Evolutionary conservation across 2,797 vertebrate genomes (phyloP).

Genomic region (Lateolabrax maculatus): DNA sequence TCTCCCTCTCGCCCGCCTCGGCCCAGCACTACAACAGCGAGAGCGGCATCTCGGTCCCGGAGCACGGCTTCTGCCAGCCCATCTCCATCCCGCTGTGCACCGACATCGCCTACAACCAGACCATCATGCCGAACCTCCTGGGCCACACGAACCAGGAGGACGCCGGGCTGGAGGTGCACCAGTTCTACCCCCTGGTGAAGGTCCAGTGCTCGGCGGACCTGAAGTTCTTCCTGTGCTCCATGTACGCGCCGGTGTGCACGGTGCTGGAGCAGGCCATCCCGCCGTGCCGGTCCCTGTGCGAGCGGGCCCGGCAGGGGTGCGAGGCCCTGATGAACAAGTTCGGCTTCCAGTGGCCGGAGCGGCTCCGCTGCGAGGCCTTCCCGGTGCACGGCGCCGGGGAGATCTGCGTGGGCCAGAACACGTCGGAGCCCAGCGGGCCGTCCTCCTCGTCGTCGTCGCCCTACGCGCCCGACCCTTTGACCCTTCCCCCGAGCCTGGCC

Average conservation of each 20-base stretch:
- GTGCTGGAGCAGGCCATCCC: constrained; percentile 97
- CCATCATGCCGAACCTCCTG: constrained; percentile 96
- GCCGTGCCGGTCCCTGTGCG: constrained; percentile 92
- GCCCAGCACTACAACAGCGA: constrained; percentile 89
- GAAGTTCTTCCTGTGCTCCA: constrained; percentile 98
- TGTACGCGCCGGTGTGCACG: constrained; percentile 98
- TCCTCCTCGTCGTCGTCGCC: constrained; percentile 89
- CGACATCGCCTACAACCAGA: constrained; percentile 97
- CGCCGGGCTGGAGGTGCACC: constrained; percentile 94
- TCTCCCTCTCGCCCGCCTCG: constrained; percentile 61
- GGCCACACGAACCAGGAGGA: constrained; percentile 97
- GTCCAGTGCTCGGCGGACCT: constrained; percentile 94
- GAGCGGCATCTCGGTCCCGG: constrained; percentile 91
- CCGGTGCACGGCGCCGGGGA: constrained; percentile 92
- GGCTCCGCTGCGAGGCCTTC: constrained; percentile 93
- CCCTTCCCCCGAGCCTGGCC: constrained; percentile 78
- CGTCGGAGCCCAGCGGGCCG: constrained; percentile 87
- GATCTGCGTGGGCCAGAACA: constrained; percentile 97
- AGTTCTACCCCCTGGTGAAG: constrained; percentile 96
- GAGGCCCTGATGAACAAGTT: constrained; percentile 97
- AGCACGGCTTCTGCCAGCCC: constrained; percentile 97
- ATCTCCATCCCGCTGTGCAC: constrained; percentile 96
- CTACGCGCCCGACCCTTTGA: constrained; percentile 83
- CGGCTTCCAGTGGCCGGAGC: constrained; percentile 95
- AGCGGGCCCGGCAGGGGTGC: constrained; percentile 92